phyloP scores from a whole-genome alignment of 2,797 vertebrate genomes.

The Coracias cyanogaster region DNA sequence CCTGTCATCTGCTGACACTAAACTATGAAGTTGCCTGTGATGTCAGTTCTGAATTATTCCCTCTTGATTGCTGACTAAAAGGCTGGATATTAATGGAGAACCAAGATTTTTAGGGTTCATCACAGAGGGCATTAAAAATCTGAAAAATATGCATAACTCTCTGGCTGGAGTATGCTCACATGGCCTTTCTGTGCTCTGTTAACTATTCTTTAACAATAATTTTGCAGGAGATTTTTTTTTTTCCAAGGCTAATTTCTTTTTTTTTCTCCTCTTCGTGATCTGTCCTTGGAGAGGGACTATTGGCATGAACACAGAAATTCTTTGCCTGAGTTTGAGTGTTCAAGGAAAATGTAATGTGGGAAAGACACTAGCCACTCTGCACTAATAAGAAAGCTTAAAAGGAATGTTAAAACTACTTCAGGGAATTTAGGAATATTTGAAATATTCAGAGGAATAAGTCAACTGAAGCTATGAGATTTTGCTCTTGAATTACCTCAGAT shows the following conservation, averaged over 20 bases:
- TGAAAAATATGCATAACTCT: conserved; percentile 21
- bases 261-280: not conserved
- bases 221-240: not conserved
- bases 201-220: not conserved
- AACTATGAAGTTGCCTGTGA: conserved; percentile 62
- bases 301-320: not conserved
- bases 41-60: conserved; percentile 70
- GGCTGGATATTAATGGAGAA: conserved; percentile 16
- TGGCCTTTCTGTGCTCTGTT: not conserved
- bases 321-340: not conserved
- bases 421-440: not conserved
- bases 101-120: conserved; percentile 47
- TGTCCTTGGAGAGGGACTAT: not conserved
- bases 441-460: not conserved
- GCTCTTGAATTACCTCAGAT: not conserved
- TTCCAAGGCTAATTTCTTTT: not conserved
- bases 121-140: conserved; percentile 48
- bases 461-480: not conserved
- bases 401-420: not conserved
- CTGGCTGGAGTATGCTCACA: not conserved
- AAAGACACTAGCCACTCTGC: not conserved
- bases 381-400: not conserved
- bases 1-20: conserved; percentile 50
- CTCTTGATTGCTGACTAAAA: conserved; percentile 67
- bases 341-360: not conserved